Evolutionary conservation across 2,888 invertebrate genomes (phyloP).

Genomic region (Cataglyphis albicans): DNA sequence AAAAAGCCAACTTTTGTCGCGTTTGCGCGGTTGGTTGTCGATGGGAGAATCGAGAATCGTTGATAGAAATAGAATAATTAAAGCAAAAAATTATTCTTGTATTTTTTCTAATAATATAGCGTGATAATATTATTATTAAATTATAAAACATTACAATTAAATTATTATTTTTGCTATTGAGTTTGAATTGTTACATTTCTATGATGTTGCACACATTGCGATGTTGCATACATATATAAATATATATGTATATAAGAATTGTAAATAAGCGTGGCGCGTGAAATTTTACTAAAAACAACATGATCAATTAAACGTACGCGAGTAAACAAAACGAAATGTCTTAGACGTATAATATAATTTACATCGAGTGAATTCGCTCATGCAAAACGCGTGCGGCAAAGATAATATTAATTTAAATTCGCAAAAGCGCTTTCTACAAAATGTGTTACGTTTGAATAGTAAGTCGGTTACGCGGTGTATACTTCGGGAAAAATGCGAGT

Average conservation of each 20-base stretch:
- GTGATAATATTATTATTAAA: neutral
- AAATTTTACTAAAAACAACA: slow-evolving; percentile 2
- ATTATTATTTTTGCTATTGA: slow-evolving; percentile 9
- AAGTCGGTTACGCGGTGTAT: slow-evolving; percentile 69
- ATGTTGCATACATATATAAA: neutral
- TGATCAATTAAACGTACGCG: slow-evolving; percentile 7
- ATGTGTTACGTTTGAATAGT: slow-evolving; percentile 55
- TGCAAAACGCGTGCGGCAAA: neutral
- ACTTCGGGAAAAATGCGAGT: slow-evolving; percentile 53
- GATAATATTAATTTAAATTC: slow-evolving; percentile 61
- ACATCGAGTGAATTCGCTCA: neutral
- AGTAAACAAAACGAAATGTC: neutral
- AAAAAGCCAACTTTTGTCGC: neutral
- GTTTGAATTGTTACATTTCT: neutral
- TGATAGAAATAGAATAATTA: slow-evolving; percentile 1
- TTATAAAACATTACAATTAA: too few relatives aligned
- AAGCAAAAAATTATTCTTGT: neutral
- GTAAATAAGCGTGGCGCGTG: neutral
- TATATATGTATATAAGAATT: neutral
- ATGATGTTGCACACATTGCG: neutral
- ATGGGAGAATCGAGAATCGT: slow-evolving; percentile 10
- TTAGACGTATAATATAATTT: slow-evolving; percentile 3
- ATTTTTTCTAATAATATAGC: neutral
- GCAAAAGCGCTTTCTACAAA: slow-evolving; percentile 37
- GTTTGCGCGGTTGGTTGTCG: neutral